phyloP scores from a whole-genome alignment of 2,113 vertebrate species.

The Coryphaenoides rupestris region DNA sequence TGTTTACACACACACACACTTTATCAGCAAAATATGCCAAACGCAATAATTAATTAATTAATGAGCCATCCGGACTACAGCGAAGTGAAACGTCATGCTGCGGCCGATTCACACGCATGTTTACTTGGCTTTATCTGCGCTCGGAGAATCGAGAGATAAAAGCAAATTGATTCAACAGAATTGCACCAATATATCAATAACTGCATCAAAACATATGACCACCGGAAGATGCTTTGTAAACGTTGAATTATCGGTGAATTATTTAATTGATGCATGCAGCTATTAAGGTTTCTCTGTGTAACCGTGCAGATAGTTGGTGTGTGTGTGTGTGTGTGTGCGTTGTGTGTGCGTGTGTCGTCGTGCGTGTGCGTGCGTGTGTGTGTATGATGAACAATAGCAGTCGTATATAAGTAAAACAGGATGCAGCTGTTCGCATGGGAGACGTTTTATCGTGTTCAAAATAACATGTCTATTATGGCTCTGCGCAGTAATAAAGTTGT shows the following conservation, averaged over 20 bases:
- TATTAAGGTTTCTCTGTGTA: neutral
- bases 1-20: conserved; percentile 18
- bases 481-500: too few relatives aligned
- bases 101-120: conserved; percentile 1
- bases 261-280: neutral
- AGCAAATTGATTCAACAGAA: neutral
- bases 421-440: conserved; percentile 52
- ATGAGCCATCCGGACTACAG: conserved; percentile 4
- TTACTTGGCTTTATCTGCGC: neutral
- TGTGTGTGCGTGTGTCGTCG: too few relatives aligned
- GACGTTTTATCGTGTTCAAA: neutral
- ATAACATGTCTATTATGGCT: neutral
- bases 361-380: conserved; percentile 14
- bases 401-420: conserved; percentile 52
- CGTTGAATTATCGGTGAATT: conserved; percentile 10
- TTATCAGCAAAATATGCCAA: conserved; percentile 24
- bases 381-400: conserved; percentile 14
- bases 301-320: conserved; percentile 17
- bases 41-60: neutral
- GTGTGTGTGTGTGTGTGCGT: conserved; percentile 12
- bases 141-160: neutral
- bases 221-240: neutral
- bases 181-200: neutral
- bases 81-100: neutral
- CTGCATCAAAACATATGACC: too few relatives aligned